Base-by-base conservation (phyloP, 2,888 invertebrate genomes). In the Scaptodrosophila latifasciaeformis region DNA sequence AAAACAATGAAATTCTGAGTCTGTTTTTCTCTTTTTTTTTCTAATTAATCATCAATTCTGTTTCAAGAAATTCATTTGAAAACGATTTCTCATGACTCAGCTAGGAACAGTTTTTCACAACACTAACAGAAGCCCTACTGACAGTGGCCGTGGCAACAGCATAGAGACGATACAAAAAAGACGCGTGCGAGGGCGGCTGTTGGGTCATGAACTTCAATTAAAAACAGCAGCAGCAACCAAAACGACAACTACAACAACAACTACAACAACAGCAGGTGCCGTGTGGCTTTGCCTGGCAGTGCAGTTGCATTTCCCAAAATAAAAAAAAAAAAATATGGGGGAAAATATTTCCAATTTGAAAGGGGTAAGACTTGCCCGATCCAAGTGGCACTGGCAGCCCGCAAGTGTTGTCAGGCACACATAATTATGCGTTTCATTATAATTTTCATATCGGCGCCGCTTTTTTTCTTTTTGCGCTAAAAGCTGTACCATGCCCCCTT, bases 171-270 rank as follows among this genome's bases (percentile, higher is more conserved):
- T 43, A 34, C 21, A 49, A 37, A 49, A 42, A 15, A 54, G 52
- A 55, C 63, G 59, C 60, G 60, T 64, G 49, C 59, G 60, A 65
- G 66, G 66, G 66, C 62, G 59, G 59, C 34, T 51, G 45, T 54
- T 57, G 76, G 63, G 72, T 79, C 72, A 62, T 72, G 72, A 72
- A 79, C 80, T 72, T 68, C 77, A 72, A 72, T 79, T 79, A 65
- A 51, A 65, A 49, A 53, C 12, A 17, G 15, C 5, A 27, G 27
- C 27, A 37, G 55, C 51, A 48, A 54, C 63, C 59, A 43, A n/a
- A 31, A n/a, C 24, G 5, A 2, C 17, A 1, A 18, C n/a, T 13
- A 10, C 9, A 21, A 12, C 35, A 53, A 59, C 66, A 69, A 62
- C 61, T 67, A 65, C 61, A 40, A 40, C 43, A 43, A 48, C 29